Conservation (phyloP, 2,113 vertebrate species). For the Anhinga rufa region DNA sequence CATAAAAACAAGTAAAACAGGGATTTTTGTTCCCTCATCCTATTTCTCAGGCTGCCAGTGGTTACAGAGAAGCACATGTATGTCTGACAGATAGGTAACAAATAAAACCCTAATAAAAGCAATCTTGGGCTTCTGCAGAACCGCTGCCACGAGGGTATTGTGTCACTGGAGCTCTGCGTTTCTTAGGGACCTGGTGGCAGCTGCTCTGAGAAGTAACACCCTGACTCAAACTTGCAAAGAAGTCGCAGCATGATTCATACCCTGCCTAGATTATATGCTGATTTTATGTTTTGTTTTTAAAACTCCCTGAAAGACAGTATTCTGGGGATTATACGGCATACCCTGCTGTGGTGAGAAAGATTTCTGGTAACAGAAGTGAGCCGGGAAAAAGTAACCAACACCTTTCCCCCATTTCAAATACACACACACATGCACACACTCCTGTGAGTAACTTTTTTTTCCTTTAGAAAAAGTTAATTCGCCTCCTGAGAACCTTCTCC, state of each 20-base stretch:
- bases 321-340: not conserved
- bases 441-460: not conserved
- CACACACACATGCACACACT: not conserved
- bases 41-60: not conserved
- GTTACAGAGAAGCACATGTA: not conserved
- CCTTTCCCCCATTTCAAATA: not conserved
- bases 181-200: not conserved
- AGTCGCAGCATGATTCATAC: not conserved
- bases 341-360: not conserved
- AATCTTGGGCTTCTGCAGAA: not conserved
- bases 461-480: not conserved
- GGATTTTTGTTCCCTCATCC: not conserved
- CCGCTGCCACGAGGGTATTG: not conserved
- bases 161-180: not conserved
- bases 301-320: not conserved
- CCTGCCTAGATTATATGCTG: not conserved
- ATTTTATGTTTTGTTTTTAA: conserved; percentile 15
- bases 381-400: not conserved
- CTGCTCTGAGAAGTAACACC: not conserved
- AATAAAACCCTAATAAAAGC: not conserved
- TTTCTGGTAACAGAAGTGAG: not conserved
- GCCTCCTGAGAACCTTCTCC: not conserved
- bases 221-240: conserved; percentile 1
- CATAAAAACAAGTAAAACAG: not conserved
- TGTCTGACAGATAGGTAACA: not conserved